Conservation (phyloP, 1,140 invertebrate genomes). For the Triops cancriformis region DNA sequence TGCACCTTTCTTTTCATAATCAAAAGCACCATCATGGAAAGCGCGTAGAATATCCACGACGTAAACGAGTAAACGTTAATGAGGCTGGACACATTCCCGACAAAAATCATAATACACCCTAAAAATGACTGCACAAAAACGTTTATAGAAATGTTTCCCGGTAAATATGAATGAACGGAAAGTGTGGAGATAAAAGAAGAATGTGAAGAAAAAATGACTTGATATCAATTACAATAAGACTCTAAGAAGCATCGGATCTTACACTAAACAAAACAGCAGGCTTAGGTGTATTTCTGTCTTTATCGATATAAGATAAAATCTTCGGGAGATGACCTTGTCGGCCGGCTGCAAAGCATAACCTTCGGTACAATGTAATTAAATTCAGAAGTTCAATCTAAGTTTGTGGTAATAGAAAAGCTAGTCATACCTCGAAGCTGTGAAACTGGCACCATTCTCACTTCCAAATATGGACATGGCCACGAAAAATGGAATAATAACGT, state of each 20-base stretch:
- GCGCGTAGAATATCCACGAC: slow-evolving; percentile 47
- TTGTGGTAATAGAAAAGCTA: neutral
- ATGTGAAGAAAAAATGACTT: too few species aligned
- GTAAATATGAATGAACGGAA: too few species aligned
- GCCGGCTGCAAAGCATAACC: slow-evolving; percentile 49
- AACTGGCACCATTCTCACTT: slow-evolving; percentile 62
- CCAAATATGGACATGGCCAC: slow-evolving; percentile 66
- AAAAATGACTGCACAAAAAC: slow-evolving; percentile 49
- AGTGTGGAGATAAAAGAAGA: too few species aligned
- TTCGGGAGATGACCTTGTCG: slow-evolving; percentile 48
- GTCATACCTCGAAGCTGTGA: slow-evolving; percentile 55
- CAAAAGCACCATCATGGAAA: slow-evolving; percentile 43
- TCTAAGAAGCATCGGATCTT: slow-evolving; percentile 36
- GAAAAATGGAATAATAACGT: slow-evolving; percentile 58
- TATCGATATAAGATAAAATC: slow-evolving; percentile 48
- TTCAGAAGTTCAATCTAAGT: too few species aligned
- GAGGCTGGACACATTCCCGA: slow-evolving; percentile 42
- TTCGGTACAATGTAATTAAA: slow-evolving; percentile 18
- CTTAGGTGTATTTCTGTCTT: slow-evolving; percentile 44
- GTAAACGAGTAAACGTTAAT: slow-evolving; percentile 50
- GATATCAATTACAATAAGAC: neutral
- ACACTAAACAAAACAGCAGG: slow-evolving; percentile 48
- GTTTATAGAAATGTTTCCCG: too few species aligned
- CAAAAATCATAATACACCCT: slow-evolving; percentile 40
- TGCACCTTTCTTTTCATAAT: slow-evolving; percentile 42